These are phyloP conservation scores for Anarhynchus alexandrinus DNA, from an alignment of 2,113 vertebrate genomes.

Conservation along the genomic window DNA sequence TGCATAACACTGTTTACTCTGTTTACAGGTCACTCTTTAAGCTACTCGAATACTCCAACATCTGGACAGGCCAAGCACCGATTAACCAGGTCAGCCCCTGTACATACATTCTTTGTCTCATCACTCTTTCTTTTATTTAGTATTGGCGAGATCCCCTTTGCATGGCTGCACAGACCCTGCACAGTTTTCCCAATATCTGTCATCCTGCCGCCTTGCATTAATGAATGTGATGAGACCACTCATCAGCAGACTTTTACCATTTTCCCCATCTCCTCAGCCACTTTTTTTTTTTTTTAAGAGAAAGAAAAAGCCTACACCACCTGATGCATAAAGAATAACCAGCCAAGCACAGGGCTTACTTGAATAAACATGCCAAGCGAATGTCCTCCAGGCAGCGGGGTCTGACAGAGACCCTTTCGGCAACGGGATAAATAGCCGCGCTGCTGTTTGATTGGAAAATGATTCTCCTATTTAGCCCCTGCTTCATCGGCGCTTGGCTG, in stretches of 20 bases:
- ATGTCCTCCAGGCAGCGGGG: background rate
- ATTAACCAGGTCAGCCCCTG: constrained; percentile 1
- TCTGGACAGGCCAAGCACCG: constrained; percentile 6
- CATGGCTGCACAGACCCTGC: background rate
- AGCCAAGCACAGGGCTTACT: background rate
- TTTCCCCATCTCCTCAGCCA: background rate
- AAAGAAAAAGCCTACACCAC: background rate
- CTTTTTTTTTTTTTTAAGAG: background rate
- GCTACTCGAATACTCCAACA: background rate
- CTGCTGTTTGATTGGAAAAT: constrained; percentile 78
- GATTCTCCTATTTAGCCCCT: constrained; percentile 79
- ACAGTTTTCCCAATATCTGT: background rate
- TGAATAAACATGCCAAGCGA: background rate
- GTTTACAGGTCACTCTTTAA: constrained; percentile 23
- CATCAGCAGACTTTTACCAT: constrained; percentile 16
- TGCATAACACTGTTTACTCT: background rate
- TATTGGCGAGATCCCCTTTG: background rate
- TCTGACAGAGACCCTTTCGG: constrained; percentile 13
- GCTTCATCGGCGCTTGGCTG: constrained; percentile 72
- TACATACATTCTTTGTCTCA: background rate
- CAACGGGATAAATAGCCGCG: constrained; percentile 61
- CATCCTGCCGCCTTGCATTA: background rate
- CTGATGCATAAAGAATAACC: background rate
- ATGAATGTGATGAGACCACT: background rate
- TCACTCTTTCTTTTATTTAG: background rate